Evolutionary conservation across 2,113 vertebrate genomes (phyloP), one percentile per base, ranked within the genome.

Genomic region (Cyphomyrus plagiostoma): DNA sequence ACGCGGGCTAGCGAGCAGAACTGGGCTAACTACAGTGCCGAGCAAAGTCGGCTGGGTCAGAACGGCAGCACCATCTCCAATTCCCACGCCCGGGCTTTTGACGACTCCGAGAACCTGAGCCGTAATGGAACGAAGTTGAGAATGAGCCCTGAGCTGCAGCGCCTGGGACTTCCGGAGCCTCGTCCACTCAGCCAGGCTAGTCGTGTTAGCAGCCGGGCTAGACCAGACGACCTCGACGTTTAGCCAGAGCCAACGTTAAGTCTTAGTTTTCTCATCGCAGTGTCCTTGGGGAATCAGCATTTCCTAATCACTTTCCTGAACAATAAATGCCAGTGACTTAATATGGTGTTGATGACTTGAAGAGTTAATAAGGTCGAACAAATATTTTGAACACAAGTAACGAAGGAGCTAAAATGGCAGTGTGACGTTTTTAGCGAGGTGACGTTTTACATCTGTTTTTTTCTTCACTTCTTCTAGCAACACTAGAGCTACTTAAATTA

Each of bases 1-100:
- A 97, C 97, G 87, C 97, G 97, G 93, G 97, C 97, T 19, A 97
- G 96, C 0, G 96, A 97, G 94, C 97, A 98, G 93, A 98, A 98
- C 93, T 98, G 97, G 97, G 97, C 97, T 84, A 98, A 98, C 92
- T 98, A 96, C 92, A 98, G 97, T 0, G 96, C 97, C 0, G 97
- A 98, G 87, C 97, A 97, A 92, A 98, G 97, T 90, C 96, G 97
- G 90, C 96, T 97, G 94, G 97, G 97, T 2, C 97, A 97, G 91
- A 96, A 95, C 8, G 96, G 96, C 90, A 96, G 95, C 93, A 96
- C 95, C 93, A 96, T 97, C 93, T 96, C 96, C 90, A 97, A 97
- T 92, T 97, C 95, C 0, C 97, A 97, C 0, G 95, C 96, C 45
- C 97, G 97, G 92, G 94, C 95, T 83, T 97, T 97, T 52, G 96